These are phyloP conservation scores for Noctua janthe DNA, from an alignment of 2,888 invertebrate species.

Conservation along the genomic window DNA sequence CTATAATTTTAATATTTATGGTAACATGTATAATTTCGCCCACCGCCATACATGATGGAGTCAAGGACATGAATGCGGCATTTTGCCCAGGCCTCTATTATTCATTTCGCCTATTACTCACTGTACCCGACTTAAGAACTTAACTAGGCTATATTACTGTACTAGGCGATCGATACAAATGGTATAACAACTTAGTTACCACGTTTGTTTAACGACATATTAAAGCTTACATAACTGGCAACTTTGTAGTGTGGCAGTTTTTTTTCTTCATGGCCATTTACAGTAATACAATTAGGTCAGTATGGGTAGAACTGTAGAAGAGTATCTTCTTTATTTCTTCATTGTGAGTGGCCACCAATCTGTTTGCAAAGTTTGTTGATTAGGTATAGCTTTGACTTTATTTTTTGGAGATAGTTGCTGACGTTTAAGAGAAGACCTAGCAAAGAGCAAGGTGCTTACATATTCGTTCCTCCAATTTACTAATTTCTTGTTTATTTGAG, in stretches of 20 bases:
- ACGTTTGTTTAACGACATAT: conserved; percentile 35
- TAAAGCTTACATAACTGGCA: conserved; percentile 16
- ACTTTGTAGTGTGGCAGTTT: conserved; percentile 22
- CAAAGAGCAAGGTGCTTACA: background rate
- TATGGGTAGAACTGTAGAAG: background rate
- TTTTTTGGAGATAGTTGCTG: background rate
- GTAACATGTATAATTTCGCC: conserved; percentile 33
- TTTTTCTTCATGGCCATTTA: conserved; percentile 16
- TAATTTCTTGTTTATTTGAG: background rate
- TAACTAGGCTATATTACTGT: conserved; percentile 40
- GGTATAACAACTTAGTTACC: conserved; percentile 20
- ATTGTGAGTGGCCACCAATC: background rate
- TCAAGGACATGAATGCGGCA: conserved; percentile 57
- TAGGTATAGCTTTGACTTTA: background rate
- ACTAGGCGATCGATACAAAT: conserved; percentile 52
- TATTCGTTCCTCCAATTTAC: background rate
- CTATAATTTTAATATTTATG: conserved; percentile 33
- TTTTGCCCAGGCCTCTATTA: conserved; percentile 47
- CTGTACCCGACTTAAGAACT: conserved; percentile 47
- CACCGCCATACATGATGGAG: conserved; percentile 7
- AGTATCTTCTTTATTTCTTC: background rate
- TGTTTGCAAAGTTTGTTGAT: background rate
- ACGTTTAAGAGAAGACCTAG: background rate
- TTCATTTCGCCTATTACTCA: conserved; percentile 57
- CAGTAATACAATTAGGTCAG: conserved; percentile 23